phyloP scores from a whole-genome alignment of 1,140 invertebrate genomes.

The Eriosoma lanigerum region DNA sequence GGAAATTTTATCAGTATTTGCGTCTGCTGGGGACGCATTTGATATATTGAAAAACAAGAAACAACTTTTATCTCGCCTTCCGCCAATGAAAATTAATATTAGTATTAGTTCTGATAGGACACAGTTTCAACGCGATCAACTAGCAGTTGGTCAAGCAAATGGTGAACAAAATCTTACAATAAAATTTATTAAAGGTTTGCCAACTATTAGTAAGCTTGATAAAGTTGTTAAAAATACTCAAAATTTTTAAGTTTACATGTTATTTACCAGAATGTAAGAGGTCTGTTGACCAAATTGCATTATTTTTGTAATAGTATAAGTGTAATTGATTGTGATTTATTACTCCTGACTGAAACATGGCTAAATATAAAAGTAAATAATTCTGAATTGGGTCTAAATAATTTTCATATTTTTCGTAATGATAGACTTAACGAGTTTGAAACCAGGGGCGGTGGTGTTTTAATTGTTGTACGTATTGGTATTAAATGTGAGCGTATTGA shows the following conservation, averaged over 20 bases:
- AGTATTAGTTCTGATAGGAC: too few relatives aligned
- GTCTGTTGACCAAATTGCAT: not conserved
- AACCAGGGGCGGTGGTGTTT: slow-evolving; percentile 8
- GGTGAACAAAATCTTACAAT: slow-evolving; percentile 6
- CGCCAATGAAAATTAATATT: too few relatives aligned
- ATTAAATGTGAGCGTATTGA: too few relatives aligned
- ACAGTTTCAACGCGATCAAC: not conserved
- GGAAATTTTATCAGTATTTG: too few relatives aligned
- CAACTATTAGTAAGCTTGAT: too few relatives aligned
- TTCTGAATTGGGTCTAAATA: too few relatives aligned
- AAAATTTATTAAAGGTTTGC: slow-evolving; percentile 9
- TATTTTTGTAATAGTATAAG: slow-evolving; percentile 19
- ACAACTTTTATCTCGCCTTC: too few relatives aligned
- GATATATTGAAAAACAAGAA: too few relatives aligned
- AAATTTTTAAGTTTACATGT: slow-evolving; percentile 13
- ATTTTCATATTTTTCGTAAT: slow-evolving; percentile 1
- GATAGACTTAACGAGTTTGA: not conserved
- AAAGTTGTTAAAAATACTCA: too few relatives aligned
- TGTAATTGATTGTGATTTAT: not conserved
- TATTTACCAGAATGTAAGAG: slow-evolving; percentile 25
- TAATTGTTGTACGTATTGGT: slow-evolving; percentile 1
- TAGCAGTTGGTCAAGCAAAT: not conserved
- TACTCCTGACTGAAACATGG: too few relatives aligned
- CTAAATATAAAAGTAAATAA: too few relatives aligned
- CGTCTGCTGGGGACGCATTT: too few relatives aligned